Evolutionary conservation across 2,113 vertebrate species (phyloP).

Genomic region (Leucosticte australis): DNA sequence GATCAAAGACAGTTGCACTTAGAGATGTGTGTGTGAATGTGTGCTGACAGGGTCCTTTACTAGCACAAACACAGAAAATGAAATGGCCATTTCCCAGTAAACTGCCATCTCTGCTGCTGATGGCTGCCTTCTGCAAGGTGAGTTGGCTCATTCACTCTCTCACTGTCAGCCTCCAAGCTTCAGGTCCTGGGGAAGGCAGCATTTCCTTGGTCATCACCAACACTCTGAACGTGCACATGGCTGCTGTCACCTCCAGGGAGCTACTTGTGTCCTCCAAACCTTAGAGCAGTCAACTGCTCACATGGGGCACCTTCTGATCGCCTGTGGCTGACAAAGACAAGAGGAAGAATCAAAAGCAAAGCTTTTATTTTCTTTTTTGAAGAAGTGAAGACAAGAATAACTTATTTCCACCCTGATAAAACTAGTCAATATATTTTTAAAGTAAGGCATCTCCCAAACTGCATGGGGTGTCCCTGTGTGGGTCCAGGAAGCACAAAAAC

Average conservation of each 20-base stretch:
- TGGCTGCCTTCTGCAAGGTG: neutral
- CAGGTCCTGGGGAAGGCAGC: neutral
- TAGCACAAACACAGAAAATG: neutral
- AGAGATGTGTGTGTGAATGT: neutral
- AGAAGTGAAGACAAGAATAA: neutral
- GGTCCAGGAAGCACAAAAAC: neutral
- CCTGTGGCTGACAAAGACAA: neutral
- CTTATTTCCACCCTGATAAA: neutral
- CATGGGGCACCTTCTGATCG: neutral
- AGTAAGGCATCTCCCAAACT: neutral
- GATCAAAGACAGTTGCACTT: conserved; percentile 52
- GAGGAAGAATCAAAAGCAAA: neutral
- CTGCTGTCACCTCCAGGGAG: neutral
- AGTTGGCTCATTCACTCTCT: neutral
- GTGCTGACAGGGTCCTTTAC: conserved; percentile 33
- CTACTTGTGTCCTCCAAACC: neutral
- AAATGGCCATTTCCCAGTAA: conserved; percentile 21
- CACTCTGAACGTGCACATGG: neutral
- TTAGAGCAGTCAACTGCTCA: neutral
- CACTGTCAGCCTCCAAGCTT: neutral
- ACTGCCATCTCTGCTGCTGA: neutral
- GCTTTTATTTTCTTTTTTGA: neutral
- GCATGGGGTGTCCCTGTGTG: rapidly evolving
- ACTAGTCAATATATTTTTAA: neutral
- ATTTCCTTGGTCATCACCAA: neutral